Evolutionary conservation across 2,113 vertebrate species (phyloP).

Genomic region (Mus spicilegus): DNA sequence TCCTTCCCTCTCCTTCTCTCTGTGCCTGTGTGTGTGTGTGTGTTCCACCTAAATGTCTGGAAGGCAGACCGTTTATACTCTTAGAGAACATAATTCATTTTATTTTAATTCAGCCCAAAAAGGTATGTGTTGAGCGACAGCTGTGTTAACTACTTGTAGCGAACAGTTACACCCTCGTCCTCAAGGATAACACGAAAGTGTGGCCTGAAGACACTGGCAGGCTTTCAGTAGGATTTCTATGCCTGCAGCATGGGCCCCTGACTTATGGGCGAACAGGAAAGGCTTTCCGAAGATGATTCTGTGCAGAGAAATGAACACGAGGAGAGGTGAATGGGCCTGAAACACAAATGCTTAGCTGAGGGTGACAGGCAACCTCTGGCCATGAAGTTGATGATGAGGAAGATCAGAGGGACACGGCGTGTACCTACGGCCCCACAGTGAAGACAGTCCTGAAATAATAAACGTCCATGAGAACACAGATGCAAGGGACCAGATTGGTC

Average conservation of each 20-base stretch:
- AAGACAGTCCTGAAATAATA: background rate
- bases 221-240: background rate
- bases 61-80: background rate
- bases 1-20: too few species aligned
- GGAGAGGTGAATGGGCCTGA: background rate
- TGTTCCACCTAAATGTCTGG: background rate
- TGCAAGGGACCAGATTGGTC: constrained; percentile 8
- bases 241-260: background rate
- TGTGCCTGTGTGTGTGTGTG: too few species aligned
- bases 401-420: background rate
- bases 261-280: background rate
- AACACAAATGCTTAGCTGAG: background rate
- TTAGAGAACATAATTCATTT: background rate
- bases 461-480: background rate
- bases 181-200: background rate
- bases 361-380: background rate
- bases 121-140: background rate
- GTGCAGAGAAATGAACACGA: background rate
- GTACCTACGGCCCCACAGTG: accelerated
- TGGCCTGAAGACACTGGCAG: background rate
- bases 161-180: background rate
- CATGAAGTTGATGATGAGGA: background rate
- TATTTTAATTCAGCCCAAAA: constrained; percentile 36
- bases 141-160: background rate
- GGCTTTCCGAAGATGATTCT: background rate